A percentile compares a stretch with the other conserved stretches of the same genome.
phyloP scores from a whole-genome alignment of 1,140 invertebrate genomes.

The Cataglyphis hispanica region DNA sequence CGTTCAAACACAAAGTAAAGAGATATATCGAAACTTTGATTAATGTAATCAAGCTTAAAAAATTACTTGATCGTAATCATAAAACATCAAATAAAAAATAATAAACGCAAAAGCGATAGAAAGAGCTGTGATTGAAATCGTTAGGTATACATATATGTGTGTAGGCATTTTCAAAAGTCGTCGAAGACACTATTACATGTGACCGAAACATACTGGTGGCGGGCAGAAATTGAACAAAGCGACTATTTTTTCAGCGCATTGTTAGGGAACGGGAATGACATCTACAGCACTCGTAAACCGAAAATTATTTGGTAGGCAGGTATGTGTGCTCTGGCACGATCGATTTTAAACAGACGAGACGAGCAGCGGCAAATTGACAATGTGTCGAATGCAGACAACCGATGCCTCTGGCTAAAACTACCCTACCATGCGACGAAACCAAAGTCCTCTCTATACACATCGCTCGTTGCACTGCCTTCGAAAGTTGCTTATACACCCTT shows the following conservation, averaged over 20 bases:
- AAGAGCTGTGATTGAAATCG: conserved; percentile 32
- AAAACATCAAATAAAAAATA: neutral
- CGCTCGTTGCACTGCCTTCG: neutral
- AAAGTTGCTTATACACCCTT: neutral
- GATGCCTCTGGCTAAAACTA: conserved; percentile 82
- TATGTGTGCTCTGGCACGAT: conserved; percentile 79
- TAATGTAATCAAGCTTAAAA: conserved; percentile 3
- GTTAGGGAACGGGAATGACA: conserved; percentile 55
- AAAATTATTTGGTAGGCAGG: conserved; percentile 70
- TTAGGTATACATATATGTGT: neutral
- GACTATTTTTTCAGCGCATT: conserved; percentile 59
- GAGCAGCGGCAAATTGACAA: conserved; percentile 83
- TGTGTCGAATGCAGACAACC: conserved; percentile 84
- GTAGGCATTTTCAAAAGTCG: conserved; percentile 2
- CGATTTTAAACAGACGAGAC: conserved; percentile 83
- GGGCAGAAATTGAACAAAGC: conserved; percentile 42
- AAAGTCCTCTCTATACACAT: conserved; percentile 51
- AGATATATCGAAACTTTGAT: neutral
- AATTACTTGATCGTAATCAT: neutral
- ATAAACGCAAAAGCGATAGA: neutral
- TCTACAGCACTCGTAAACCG: conserved; percentile 59
- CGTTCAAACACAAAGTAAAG: neutral
- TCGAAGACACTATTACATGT: conserved; percentile 3
- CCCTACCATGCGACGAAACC: conserved; percentile 69
- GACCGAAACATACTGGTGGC: neutral